phyloP scores from a whole-genome alignment of 2,888 invertebrate species.

The Phoronis australis region DNA sequence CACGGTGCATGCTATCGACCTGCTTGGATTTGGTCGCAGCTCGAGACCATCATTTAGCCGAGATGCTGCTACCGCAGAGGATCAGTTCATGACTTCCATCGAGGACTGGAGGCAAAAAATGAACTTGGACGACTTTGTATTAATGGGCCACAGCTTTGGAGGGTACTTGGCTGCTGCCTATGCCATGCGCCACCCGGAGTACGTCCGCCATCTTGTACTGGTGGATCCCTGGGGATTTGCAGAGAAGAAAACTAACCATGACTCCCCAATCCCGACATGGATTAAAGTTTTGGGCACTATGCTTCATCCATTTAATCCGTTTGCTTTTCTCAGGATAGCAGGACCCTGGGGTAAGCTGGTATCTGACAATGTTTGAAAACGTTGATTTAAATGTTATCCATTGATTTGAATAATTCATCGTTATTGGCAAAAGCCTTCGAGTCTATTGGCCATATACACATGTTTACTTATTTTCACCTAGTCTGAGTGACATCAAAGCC shows the following conservation, averaged over 20 bases:
- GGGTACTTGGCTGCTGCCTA: constrained; percentile 47
- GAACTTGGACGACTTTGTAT: constrained; percentile 76
- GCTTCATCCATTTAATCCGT: constrained; percentile 80
- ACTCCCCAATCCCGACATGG: constrained; percentile 70
- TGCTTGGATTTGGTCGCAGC: constrained; percentile 80
- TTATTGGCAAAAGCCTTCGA: too few relatives aligned
- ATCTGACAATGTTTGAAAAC: not conserved
- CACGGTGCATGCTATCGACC: constrained; percentile 83
- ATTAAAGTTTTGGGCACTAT: constrained; percentile 72
- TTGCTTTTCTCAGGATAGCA: constrained; percentile 83
- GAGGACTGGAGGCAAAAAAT: constrained; percentile 93
- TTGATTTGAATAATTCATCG: too few relatives aligned
- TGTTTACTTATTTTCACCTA: too few relatives aligned
- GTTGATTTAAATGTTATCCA: too few relatives aligned
- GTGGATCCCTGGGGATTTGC: constrained; percentile 82
- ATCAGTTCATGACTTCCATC: constrained; percentile 81
- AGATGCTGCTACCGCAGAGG: constrained; percentile 75
- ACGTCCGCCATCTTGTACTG: constrained; percentile 83
- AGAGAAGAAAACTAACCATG: constrained; percentile 27
- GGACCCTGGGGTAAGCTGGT: constrained; percentile 69
- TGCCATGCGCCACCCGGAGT: constrained; percentile 67
- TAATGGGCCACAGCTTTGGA: constrained; percentile 92
- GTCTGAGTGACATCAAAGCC: too few relatives aligned
- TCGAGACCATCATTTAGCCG: constrained; percentile 78
- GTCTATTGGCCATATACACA: too few relatives aligned